Base-by-base conservation (phyloP, 2,113 vertebrate genomes). In the Plecotus auritus region DNA sequence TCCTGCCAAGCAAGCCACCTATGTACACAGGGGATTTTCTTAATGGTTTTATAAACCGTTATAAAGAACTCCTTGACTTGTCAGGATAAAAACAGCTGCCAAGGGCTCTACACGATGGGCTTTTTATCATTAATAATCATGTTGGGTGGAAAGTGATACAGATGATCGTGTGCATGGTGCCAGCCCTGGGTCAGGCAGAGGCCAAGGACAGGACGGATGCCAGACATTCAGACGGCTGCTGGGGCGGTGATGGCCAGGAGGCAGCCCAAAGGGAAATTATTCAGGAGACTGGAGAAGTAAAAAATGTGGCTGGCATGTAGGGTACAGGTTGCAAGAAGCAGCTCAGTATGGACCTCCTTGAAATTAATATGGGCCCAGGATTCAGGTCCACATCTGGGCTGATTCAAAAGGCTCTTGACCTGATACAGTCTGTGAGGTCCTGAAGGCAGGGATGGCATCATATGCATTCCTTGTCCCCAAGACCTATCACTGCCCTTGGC, bases 11-110 rank as follows among this genome's bases (percentile, higher is more conserved):
- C 96, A 97, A 98, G 97, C 94, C 96, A 96, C 97, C 83, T 96
- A 91, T 89, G 90, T 95, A 97, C 97, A 96, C 95, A 96, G 45
- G 91, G 97, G 97, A 97, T 97, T 97, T 94, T 97, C 97, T 97
- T 98, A 98, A 98, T 98, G 97, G 98, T 97, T 98, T 98, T 98
- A 98, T 98, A 98, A 98, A 98, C 97, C 64, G 40, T 97, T 97
- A 96, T 85, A 97, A 98, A 98, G 97, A 97, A 91, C 88, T 97
- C 94, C 95, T 98, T 45, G 73, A 98, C 97, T 97, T 97, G 96
- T 98, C 96, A 94, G 97, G 96, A 98, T 97, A 93, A 97, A 96
- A 93, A 88, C 80, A 61, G 28, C 96, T 97, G 97, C 97, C 97
- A 97, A 91, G 96, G 95, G 72, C 93, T 95, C 78, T 51, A 78